phyloP scores from a whole-genome alignment of 2,797 vertebrate genomes.

The Coracias cyanogaster region DNA sequence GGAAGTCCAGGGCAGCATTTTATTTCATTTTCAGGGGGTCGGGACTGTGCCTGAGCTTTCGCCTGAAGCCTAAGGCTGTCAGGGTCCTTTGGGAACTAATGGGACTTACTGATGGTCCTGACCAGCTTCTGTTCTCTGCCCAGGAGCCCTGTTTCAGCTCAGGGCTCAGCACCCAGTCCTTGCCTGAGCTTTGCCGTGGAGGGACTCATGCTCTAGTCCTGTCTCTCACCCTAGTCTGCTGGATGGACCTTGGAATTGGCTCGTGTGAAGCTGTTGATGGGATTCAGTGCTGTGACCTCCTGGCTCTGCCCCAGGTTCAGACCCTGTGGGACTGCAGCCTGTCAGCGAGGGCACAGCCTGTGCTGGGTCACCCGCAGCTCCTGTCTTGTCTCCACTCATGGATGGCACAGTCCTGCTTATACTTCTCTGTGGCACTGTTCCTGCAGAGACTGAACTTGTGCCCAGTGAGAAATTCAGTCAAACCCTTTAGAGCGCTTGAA shows the following conservation, averaged over 20 bases:
- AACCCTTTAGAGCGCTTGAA: not conserved
- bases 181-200: not conserved
- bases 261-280: not conserved
- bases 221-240: not conserved
- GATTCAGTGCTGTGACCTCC: not conserved
- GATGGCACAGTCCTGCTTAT: not conserved
- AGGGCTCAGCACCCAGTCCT: not conserved
- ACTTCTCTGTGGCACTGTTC: not conserved
- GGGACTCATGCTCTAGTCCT: not conserved
- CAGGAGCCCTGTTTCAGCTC: not conserved
- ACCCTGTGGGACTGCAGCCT: not conserved
- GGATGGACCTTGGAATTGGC: not conserved
- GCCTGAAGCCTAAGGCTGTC: accelerated
- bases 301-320: not conserved
- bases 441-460: not conserved
- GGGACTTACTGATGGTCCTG: not conserved
- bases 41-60: not conserved
- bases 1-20: not conserved
- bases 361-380: not conserved
- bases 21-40: not conserved
- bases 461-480: not conserved
- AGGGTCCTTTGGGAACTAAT: not conserved
- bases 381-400: not conserved
- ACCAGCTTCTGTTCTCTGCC: not conserved
- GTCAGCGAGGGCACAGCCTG: not conserved